A percentile compares a stretch with the other conserved stretches of the same genome.
Evolutionary conservation across 2,797 vertebrate species (phyloP).

Genomic region (Muscicapa comitata): DNA sequence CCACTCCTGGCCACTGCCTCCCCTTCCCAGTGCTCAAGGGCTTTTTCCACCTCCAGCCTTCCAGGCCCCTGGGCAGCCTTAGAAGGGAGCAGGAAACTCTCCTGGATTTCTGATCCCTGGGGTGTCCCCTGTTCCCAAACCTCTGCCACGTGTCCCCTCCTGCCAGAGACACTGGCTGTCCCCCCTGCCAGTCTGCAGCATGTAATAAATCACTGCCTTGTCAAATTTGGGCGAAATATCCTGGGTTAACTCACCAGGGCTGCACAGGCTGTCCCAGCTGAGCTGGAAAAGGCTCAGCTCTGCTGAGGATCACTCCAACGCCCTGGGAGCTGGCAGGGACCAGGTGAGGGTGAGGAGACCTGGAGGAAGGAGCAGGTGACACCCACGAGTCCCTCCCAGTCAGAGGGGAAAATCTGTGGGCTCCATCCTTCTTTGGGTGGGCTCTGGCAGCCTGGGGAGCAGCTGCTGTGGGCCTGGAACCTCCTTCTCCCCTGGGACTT

Average conservation of each 20-base stretch:
- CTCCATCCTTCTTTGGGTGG: background rate
- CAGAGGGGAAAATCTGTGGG: background rate
- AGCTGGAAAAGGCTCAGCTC: background rate
- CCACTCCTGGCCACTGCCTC: background rate
- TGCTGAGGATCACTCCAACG: background rate
- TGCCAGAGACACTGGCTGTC: background rate
- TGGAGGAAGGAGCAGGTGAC: background rate
- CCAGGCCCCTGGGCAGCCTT: background rate
- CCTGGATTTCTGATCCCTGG: background rate
- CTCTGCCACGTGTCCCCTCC: fast-evolving
- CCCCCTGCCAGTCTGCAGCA: fast-evolving
- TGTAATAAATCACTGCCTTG: background rate
- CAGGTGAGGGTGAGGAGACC: background rate
- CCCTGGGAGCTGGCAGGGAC: background rate
- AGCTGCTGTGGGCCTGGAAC: background rate
- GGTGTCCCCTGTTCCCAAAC: background rate
- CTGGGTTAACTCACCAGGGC: background rate
- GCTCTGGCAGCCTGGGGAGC: background rate
- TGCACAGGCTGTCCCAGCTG: background rate
- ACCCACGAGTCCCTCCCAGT: fast-evolving
- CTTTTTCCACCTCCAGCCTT: background rate
- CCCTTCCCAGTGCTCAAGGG: background rate
- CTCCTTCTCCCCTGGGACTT: background rate
- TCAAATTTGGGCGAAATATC: background rate
- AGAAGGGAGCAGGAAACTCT: background rate